Conservation (phyloP, 2,113 vertebrate species). For the Bos indicus region DNA sequence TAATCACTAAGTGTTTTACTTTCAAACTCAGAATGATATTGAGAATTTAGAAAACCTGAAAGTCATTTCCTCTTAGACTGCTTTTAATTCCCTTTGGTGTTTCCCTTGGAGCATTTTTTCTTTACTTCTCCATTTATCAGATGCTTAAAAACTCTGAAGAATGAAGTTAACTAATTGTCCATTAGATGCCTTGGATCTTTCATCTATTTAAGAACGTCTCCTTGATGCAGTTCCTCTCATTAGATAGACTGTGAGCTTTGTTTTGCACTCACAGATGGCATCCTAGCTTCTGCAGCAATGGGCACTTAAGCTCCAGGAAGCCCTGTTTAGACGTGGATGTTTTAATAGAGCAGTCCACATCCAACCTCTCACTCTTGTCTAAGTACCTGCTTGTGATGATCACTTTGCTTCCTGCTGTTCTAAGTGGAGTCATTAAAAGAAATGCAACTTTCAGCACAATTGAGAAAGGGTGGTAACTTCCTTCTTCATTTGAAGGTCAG, state of each 20-base stretch:
- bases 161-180: constrained; percentile 70
- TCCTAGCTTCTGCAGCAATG: constrained; percentile 66
- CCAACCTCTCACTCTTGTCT: constrained; percentile 70
- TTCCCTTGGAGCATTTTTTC: not conserved
- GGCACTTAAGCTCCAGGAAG: constrained; percentile 72
- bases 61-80: not conserved
- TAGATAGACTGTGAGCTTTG: constrained; percentile 46
- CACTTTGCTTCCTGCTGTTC: constrained; percentile 71
- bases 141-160: constrained; percentile 65
- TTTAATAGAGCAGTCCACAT: constrained; percentile 65
- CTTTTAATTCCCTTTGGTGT: not conserved
- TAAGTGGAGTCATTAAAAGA: constrained; percentile 71
- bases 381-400: constrained; percentile 68
- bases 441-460: constrained; percentile 48
- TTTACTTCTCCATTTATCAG: constrained; percentile 58
- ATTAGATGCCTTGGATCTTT: constrained; percentile 63
- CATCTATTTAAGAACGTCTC: constrained; percentile 61
- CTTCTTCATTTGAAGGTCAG: constrained; percentile 52
- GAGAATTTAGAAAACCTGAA: not conserved
- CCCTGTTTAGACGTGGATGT: constrained; percentile 59
- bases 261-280: constrained; percentile 28
- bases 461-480: constrained; percentile 21
- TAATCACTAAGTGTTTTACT: not conserved
- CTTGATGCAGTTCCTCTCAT: constrained; percentile 54
- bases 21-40: not conserved